Percentiles rank a stretch among this genome's conserved stretches.
Evolutionary conservation across 2,113 vertebrate species (phyloP).

Genomic region (Galbula dea): DNA sequence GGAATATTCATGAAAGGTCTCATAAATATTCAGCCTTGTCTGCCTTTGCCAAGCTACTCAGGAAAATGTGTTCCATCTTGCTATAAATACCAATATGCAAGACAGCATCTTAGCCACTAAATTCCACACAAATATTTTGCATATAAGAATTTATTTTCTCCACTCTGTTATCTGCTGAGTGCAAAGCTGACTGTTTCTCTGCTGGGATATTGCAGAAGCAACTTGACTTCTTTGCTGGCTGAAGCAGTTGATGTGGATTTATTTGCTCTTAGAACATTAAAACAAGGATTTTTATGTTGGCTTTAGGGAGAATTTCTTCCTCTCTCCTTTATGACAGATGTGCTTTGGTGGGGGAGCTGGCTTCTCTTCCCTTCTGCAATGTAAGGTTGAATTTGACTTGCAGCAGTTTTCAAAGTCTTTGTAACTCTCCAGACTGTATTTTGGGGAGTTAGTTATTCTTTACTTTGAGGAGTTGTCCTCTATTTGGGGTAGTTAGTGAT

Average conservation of each 20-base stretch:
- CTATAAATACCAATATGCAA: background rate
- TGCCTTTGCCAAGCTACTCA: background rate
- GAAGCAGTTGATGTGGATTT: slow-evolving; percentile 1
- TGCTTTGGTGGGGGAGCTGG: background rate
- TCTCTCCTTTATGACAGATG: background rate
- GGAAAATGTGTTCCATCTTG: background rate
- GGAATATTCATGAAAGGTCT: background rate
- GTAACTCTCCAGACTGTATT: background rate
- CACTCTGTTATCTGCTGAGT: background rate
- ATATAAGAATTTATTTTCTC: slow-evolving; percentile 16
- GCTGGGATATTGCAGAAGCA: background rate
- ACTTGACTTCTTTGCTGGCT: background rate
- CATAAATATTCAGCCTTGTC: background rate
- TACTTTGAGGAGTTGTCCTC: no score
- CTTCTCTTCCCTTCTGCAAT: background rate
- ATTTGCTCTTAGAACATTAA: background rate
- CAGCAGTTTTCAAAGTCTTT: background rate
- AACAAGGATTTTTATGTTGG: background rate
- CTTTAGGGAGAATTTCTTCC: background rate
- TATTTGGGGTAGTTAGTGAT: no score
- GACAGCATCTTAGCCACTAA: background rate
- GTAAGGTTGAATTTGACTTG: background rate
- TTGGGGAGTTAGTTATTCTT: background rate
- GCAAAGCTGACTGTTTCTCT: background rate
- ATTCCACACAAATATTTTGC: background rate